These are phyloP conservation scores for Fulica atra DNA, from an alignment of 2,113 vertebrate species.

Conservation along the genomic window DNA sequence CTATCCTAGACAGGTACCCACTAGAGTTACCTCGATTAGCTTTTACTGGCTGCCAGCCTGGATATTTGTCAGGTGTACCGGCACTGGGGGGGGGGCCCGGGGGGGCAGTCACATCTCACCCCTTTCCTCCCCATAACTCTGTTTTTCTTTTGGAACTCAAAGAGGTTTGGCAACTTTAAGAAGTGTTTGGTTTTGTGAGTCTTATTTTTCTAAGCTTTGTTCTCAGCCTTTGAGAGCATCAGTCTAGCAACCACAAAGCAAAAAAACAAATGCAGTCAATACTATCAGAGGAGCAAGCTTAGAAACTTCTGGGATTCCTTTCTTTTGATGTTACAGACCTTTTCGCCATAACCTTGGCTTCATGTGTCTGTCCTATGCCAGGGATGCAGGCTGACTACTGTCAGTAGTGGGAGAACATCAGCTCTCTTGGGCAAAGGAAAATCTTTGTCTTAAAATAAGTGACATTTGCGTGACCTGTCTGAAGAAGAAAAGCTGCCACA, in stretches of 20 bases:
- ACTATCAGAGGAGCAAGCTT: slow-evolving; percentile 1
- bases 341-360: slow-evolving; percentile 31
- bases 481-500: background rate
- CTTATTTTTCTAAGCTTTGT: slow-evolving; percentile 27
- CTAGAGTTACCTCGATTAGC: background rate
- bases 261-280: background rate
- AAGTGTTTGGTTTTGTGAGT: slow-evolving; percentile 32
- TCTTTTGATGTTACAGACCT: slow-evolving; percentile 26
- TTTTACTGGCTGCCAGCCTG: background rate
- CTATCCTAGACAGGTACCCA: fast-evolving
- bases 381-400: background rate
- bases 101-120: background rate
- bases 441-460: slow-evolving; percentile 20
- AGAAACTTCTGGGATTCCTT: slow-evolving; percentile 42
- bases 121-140: background rate
- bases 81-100: background rate
- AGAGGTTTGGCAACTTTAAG: background rate
- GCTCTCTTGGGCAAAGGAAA: background rate
- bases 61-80: background rate
- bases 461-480: background rate
- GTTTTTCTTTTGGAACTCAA: background rate
- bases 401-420: background rate
- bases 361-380: background rate
- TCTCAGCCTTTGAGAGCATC: slow-evolving; percentile 44
- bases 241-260: background rate